These are phyloP conservation scores for Synaphobranchus kaupii DNA, from an alignment of 2,797 vertebrate genomes.

Conservation along the genomic window DNA sequence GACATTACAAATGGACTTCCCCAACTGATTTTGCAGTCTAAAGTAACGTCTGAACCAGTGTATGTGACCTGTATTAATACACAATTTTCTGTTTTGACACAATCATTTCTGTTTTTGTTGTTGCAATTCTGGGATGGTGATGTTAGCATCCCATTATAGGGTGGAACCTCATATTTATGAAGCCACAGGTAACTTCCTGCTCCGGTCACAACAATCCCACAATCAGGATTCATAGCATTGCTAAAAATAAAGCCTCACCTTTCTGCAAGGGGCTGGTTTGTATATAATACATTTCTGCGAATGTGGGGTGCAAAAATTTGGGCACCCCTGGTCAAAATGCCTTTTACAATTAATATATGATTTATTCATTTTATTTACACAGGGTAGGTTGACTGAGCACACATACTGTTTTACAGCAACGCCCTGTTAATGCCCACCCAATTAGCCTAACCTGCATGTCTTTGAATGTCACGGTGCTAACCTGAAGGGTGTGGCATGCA, in stretches of 20 bases:
- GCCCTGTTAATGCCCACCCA: no score
- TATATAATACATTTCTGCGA: not conserved
- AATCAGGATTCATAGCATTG: conserved; percentile 14
- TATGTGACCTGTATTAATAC: no score
- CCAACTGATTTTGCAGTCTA: not conserved
- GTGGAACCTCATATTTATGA: not conserved
- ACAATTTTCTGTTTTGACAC: no score
- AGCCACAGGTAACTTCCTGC: not conserved
- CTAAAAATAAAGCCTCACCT: conserved; percentile 30
- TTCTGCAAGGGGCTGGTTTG: not conserved
- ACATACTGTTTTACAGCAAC: no score
- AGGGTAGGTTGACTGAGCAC: no score
- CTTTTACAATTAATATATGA: no score
- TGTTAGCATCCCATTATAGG: not conserved
- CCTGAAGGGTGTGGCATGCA: no score
- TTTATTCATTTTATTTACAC: no score
- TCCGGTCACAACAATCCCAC: not conserved
- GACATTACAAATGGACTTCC: not conserved
- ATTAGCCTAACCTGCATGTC: no score
- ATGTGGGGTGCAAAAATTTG: no score
- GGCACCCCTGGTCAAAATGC: no score
- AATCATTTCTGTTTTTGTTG: not conserved
- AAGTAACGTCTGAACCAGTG: not conserved
- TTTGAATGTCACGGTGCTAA: no score
- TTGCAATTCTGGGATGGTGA: not conserved